Evolutionary conservation across 2,113 vertebrate genomes (phyloP), one percentile per base, ranked within the genome.

Genomic region (Varanus salvator): DNA sequence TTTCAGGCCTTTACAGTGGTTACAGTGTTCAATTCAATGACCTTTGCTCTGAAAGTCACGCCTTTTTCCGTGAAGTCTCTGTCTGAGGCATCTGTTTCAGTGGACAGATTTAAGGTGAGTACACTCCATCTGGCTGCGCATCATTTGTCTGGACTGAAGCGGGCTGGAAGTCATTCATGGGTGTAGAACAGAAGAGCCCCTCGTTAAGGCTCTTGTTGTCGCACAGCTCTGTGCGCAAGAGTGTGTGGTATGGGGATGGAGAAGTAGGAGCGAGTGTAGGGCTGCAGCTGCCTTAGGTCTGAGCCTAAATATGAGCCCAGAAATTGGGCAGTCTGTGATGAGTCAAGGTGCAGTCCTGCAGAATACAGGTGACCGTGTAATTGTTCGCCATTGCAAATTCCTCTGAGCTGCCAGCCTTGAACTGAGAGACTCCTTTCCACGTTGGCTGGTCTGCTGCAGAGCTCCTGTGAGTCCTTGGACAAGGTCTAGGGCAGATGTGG

Each of bases 11-110:
- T 99, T 94, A 99, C 98, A 21, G 98, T 99, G 87, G 98, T 99
- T 54, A 99, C 98, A 14, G 98, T 99, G 87, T 99, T 99, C 93
- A 99, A 99, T 90, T 98, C 98, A 76, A 99, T 99, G 98, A 99
- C 98, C 85, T 99, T 99, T 96, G 98, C 98, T 89, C 96, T 99
- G 87, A 99, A 99, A 97, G 98, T 99, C 89, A 99, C 98, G 0
- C 98, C 98, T 0, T 98, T 99, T 91, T 99, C 98, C 15, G 98
- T 99, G 91, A 99, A 99, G 93, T 99, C 98, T 68, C 96, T 99
- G 3, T 98, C 98, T 1, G 98, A 99, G 92, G 98, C 98, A 7
- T 98, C 98, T 0, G 98, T 99, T 66, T 97, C 98, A 34, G 95
- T 97, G 89, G 98, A 99, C 88, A 97, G 98, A 92, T 99, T 98